Percentiles rank a stretch among this genome's conserved stretches.
phyloP scores from a whole-genome alignment of 2,113 vertebrate species.

The Ceyx melanurus region DNA sequence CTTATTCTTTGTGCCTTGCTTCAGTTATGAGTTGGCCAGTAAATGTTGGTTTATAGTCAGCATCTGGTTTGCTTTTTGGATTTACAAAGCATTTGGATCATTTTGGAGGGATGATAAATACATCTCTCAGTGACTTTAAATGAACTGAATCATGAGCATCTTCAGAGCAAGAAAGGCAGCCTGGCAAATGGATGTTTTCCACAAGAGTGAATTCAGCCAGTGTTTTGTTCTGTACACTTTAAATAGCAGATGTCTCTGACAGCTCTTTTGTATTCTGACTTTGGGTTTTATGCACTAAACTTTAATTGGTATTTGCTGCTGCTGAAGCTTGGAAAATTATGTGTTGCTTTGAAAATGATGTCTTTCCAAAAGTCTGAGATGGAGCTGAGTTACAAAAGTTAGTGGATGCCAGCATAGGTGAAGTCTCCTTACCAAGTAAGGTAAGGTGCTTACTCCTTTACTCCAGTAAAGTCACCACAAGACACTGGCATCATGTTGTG shows the following conservation, averaged over 20 bases:
- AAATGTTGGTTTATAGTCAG: neutral
- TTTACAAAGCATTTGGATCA: neutral
- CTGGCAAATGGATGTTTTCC: constrained; percentile 1
- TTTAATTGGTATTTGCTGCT: constrained; percentile 22
- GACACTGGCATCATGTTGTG: neutral
- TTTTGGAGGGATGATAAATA: neutral
- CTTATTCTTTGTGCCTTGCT: constrained; percentile 13
- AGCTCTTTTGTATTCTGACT: constrained; percentile 13
- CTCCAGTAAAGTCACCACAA: neutral
- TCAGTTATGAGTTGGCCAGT: constrained; percentile 18
- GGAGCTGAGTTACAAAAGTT: neutral
- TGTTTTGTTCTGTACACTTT: constrained; percentile 26
- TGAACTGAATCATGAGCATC: neutral
- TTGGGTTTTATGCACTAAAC: neutral
- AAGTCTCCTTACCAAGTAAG: too few species aligned
- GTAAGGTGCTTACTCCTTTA: too few species aligned
- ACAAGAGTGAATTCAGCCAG: neutral
- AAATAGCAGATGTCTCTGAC: neutral
- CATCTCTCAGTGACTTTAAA: neutral
- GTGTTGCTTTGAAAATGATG: neutral
- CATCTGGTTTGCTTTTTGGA: neutral
- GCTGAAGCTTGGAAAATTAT: neutral
- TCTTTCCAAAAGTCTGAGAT: neutral
- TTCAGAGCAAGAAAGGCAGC: constrained; percentile 6
- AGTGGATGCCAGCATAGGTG: neutral